Evolutionary conservation across 1,140 invertebrate species (phyloP).

Genomic region (Pantala flavescens): DNA sequence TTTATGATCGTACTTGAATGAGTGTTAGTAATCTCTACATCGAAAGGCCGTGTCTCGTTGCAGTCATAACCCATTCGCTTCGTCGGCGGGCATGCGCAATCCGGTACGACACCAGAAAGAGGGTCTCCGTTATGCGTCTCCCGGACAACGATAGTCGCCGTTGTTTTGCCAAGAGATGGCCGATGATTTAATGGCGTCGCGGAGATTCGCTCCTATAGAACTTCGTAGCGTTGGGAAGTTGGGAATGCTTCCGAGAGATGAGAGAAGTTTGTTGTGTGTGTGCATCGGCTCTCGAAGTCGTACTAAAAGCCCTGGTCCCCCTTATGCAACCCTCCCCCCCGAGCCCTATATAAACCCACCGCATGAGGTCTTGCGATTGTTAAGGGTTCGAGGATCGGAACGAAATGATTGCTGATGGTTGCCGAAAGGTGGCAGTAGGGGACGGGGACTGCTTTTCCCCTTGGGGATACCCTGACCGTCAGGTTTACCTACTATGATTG

Average conservation of each 20-base stretch:
- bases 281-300: no score
- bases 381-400: conserved; percentile 11
- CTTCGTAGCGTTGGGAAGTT: no score
- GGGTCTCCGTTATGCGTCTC: no score
- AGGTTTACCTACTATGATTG: not conserved
- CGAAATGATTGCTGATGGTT: conserved; percentile 9
- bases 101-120: no score
- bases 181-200: no score
- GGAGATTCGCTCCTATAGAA: no score
- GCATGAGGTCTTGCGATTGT: not conserved
- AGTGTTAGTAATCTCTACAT: conserved; percentile 6
- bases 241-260: no score
- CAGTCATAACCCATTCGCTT: no score
- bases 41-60: not conserved
- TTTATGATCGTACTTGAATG: not conserved
- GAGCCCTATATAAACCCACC: not conserved
- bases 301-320: not conserved
- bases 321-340: not conserved
- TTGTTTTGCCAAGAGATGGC: no score
- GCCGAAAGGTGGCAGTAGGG: conserved; percentile 8
- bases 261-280: no score
- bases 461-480: not conserved
- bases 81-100: no score
- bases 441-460: not conserved
- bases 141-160: no score